Conservation (phyloP, 2,797 vertebrate species). For the Buceros bicornis region DNA sequence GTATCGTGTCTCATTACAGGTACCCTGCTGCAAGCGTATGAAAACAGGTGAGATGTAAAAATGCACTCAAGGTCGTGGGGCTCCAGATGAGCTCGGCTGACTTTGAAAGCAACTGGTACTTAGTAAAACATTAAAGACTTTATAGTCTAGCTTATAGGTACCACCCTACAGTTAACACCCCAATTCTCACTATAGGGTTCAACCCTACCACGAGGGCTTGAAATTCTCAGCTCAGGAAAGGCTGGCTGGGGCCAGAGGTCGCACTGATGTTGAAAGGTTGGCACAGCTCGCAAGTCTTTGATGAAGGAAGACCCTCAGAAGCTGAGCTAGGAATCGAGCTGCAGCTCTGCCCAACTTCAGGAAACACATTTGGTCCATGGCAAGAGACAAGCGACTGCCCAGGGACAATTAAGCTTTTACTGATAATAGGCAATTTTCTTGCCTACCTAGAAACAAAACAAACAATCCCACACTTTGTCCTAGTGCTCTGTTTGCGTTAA, state of each 20-base stretch:
- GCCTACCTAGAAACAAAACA: neutral
- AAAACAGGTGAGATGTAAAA: neutral
- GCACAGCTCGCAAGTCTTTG: neutral
- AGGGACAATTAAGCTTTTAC: neutral
- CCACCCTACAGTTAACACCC: neutral
- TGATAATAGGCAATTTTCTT: conserved; percentile 27
- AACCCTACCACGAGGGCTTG: neutral
- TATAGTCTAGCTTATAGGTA: neutral
- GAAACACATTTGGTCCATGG: neutral
- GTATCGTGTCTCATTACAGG: neutral
- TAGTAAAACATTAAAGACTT: conserved; percentile 36
- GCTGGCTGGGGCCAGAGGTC: neutral
- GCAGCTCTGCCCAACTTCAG: neutral
- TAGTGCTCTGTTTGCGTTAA: conserved; percentile 41
- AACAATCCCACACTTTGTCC: conserved; percentile 27
- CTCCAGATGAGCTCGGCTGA: neutral
- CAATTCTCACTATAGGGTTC: neutral
- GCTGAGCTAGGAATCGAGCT: neutral
- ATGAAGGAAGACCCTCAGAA: neutral
- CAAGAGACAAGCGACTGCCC: neutral
- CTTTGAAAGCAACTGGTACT: conserved; percentile 9
- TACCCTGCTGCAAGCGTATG: neutral
- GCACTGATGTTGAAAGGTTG: neutral
- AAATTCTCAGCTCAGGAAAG: neutral
- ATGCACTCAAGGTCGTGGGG: neutral